These are phyloP conservation scores for Macrophya annulata DNA, from an alignment of 2,888 invertebrate species.

Conservation along the genomic window DNA sequence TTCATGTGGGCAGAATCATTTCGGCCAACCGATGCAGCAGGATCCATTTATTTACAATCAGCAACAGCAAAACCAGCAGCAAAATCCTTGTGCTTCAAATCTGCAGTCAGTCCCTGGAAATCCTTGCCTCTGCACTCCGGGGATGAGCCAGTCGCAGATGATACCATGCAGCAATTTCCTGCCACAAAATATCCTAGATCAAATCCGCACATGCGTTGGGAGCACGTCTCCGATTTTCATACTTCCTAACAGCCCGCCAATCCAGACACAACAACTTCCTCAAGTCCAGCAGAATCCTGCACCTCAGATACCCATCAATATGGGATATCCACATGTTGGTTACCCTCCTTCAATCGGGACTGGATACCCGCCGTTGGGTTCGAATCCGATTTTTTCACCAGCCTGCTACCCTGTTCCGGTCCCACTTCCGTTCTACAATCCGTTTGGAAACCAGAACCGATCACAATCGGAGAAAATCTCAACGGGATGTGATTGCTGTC, in stretches of 20 bases:
- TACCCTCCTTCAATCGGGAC: constrained; percentile 3
- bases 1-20: constrained; percentile 55
- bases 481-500: constrained; percentile 59
- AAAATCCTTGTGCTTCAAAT: constrained; percentile 47
- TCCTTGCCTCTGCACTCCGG: constrained; percentile 30
- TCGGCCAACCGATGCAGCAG: constrained; percentile 61
- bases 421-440: constrained; percentile 65
- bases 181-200: constrained; percentile 68
- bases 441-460: constrained; percentile 54
- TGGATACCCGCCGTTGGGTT: background rate
- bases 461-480: constrained; percentile 45
- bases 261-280: background rate
- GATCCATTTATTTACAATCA: constrained; percentile 58
- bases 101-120: background rate
- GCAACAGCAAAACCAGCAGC: constrained; percentile 58
- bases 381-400: background rate
- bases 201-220: constrained; percentile 67
- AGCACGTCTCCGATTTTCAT: constrained; percentile 71
- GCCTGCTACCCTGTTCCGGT: constrained; percentile 70
- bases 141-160: constrained; percentile 47
- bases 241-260: constrained; percentile 65
- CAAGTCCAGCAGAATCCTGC: constrained; percentile 8
- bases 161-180: constrained; percentile 44
- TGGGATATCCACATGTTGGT: constrained; percentile 7
- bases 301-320: background rate